Percentiles rank a stretch among this genome's conserved stretches.
Evolutionary conservation across 2,797 vertebrate species (phyloP).

Genomic region (Tolypeutes matacus): DNA sequence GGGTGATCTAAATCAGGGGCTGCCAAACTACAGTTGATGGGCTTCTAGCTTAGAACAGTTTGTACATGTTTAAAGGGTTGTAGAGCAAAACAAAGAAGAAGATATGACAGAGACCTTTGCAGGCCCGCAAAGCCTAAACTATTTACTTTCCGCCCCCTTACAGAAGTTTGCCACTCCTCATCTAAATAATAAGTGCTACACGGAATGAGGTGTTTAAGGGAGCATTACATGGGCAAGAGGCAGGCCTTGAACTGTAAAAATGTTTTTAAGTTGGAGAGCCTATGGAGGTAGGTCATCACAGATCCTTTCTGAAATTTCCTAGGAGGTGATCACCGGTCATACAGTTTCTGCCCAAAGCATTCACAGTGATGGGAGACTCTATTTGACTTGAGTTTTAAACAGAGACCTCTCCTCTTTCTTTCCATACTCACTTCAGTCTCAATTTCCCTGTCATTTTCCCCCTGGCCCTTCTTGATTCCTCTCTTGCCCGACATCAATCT

Average conservation of each 20-base stretch:
- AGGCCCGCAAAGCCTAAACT: slow-evolving; percentile 5
- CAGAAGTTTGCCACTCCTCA: neutral
- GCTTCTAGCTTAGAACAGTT: neutral
- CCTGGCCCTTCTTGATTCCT: neutral
- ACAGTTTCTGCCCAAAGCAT: neutral
- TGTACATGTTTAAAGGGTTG: slow-evolving; percentile 38
- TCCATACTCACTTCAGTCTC: neutral
- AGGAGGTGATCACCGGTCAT: neutral
- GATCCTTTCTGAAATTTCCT: slow-evolving; percentile 24
- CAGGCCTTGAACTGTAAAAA: slow-evolving; percentile 1
- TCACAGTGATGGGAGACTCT: neutral
- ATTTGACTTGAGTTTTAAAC: neutral
- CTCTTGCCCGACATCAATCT: neutral
- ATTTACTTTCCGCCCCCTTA: neutral
- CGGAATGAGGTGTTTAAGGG: neutral
- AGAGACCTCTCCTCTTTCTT: slow-evolving; percentile 10
- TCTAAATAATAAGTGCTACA: neutral
- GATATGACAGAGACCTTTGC: neutral
- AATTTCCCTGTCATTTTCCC: neutral
- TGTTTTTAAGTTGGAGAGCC: neutral
- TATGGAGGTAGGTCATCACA: neutral
- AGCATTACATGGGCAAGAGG: neutral
- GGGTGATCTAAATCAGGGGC: neutral
- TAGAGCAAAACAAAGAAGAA: slow-evolving; percentile 23
- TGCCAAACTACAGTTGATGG: neutral